Conservation (phyloP, 2,797 vertebrate genomes). For the Aldrovandia affinis region DNA sequence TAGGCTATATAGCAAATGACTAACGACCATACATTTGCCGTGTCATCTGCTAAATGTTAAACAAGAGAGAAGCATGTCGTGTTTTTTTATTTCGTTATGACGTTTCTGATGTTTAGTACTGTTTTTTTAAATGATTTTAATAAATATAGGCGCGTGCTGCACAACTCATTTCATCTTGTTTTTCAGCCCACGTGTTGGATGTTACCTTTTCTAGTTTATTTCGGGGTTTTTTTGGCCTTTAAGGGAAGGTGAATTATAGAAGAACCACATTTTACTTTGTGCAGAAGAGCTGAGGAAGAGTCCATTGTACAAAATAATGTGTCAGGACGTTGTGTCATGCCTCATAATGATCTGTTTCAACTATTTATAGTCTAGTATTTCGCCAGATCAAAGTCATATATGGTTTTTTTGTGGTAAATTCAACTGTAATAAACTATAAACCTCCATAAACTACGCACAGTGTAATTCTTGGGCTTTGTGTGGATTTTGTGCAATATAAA, state of each 20-base stretch:
- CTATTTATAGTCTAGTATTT: too few species aligned
- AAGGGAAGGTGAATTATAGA: neutral
- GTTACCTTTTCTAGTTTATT: neutral
- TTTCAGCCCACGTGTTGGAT: neutral
- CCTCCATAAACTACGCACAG: neutral
- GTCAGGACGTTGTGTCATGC: too few species aligned
- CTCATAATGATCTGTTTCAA: too few species aligned
- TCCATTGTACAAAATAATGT: too few species aligned
- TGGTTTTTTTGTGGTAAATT: too few species aligned
- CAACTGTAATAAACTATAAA: too few species aligned
- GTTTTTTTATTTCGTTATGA: neutral
- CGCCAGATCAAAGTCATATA: too few species aligned
- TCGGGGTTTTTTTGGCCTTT: neutral
- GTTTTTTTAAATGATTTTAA: neutral
- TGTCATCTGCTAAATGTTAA: neutral
- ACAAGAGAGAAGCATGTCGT: neutral
- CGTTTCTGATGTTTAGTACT: neutral
- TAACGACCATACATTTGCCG: neutral
- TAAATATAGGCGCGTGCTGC: neutral
- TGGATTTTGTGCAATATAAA: neutral
- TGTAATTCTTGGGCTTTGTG: neutral
- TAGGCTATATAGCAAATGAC: neutral
- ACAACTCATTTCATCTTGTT: too few species aligned
- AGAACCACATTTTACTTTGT: neutral
- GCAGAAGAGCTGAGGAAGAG: too few species aligned